Conservation (phyloP, 2,888 invertebrate species). For the Diachrysia chrysitis region DNA sequence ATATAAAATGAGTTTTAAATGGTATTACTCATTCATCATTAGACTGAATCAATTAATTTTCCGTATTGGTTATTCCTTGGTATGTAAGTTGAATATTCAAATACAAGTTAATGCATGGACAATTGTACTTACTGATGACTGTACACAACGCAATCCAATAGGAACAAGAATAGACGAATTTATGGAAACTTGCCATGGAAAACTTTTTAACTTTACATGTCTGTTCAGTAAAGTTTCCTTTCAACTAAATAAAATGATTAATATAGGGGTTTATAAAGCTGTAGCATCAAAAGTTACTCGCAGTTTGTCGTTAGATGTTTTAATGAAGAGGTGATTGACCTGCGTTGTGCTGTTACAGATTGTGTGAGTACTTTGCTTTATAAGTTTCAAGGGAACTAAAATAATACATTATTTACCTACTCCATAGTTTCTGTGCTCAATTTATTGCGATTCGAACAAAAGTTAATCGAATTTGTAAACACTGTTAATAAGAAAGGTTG, state of each 20-base stretch:
- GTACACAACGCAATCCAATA: constrained; percentile 16
- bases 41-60: constrained; percentile 47
- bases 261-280: constrained; percentile 58
- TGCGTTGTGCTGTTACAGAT: constrained; percentile 12
- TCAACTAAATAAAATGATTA: constrained; percentile 58
- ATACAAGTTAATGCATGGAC: constrained; percentile 29
- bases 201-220: constrained; percentile 58
- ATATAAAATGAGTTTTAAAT: neutral
- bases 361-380: constrained; percentile 49
- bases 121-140: constrained; percentile 45
- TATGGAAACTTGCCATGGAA: constrained; percentile 69
- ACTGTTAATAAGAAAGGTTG: neutral
- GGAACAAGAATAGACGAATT: constrained; percentile 33
- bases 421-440: neutral
- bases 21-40: constrained; percentile 31
- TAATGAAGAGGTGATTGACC: constrained; percentile 30
- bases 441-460: neutral
- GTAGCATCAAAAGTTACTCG: constrained; percentile 21
- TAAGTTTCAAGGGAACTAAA: neutral
- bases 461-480: neutral
- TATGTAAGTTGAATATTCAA: constrained; percentile 41
- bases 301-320: constrained; percentile 55
- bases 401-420: neutral
- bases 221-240: constrained; percentile 68
- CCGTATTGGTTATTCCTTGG: constrained; percentile 45